Percentiles rank a stretch among this genome's conserved stretches.
These are phyloP conservation scores for Empis stercorea DNA, from an alignment of 2,888 invertebrate genomes.

Conservation along the genomic window DNA sequence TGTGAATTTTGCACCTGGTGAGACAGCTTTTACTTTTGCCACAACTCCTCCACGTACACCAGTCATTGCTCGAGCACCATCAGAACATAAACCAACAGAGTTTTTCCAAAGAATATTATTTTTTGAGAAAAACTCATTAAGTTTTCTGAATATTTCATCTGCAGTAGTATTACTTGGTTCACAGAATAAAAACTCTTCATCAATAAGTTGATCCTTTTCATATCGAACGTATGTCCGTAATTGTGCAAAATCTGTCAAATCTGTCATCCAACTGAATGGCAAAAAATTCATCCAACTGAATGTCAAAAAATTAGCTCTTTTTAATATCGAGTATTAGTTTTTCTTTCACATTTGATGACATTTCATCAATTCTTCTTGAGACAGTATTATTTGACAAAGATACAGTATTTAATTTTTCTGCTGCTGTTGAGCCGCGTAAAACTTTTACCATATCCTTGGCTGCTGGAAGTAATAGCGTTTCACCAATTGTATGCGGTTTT, in stretches of 20 bases:
- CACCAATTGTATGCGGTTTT: too few relatives aligned
- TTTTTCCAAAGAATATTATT: slow-evolving; percentile 12
- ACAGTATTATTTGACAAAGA: not conserved
- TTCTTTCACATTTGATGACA: not conserved
- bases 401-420: too few relatives aligned
- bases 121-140: slow-evolving; percentile 12
- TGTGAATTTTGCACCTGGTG: slow-evolving; percentile 7
- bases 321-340: not conserved
- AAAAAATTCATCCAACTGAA: slow-evolving; percentile 13
- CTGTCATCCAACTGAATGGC: slow-evolving; percentile 14
- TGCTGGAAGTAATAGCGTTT: too few relatives aligned
- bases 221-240: slow-evolving; percentile 12
- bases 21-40: slow-evolving; percentile 1
- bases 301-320: not conserved
- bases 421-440: too few relatives aligned
- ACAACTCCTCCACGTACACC: slow-evolving; percentile 13
- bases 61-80: slow-evolving; percentile 16
- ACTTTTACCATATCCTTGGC: too few relatives aligned
- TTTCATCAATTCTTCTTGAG: not conserved
- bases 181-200: slow-evolving; percentile 9
- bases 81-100: slow-evolving; percentile 14
- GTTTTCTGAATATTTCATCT: slow-evolving; percentile 12
- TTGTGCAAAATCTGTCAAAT: slow-evolving; percentile 15
- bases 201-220: slow-evolving; percentile 1
- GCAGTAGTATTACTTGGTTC: slow-evolving; percentile 8